Evolutionary conservation across 2,113 vertebrate genomes (phyloP).

Genomic region (Entomyzon cyanotis): DNA sequence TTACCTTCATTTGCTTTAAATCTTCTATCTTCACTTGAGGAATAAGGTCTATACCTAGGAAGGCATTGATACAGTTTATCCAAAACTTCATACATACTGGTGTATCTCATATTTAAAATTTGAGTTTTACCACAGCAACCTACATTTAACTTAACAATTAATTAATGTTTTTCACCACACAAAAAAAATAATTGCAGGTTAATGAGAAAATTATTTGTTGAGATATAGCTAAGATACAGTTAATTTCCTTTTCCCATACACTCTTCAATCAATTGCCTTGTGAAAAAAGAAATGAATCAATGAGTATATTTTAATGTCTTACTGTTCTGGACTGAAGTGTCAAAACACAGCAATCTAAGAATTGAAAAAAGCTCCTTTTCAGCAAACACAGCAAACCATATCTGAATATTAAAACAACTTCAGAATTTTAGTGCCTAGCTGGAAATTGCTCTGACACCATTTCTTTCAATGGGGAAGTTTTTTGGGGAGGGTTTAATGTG

Average conservation of each 20-base stretch:
- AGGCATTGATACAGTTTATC: slow-evolving; percentile 8
- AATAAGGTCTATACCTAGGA: slow-evolving; percentile 85
- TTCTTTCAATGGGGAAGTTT: neutral
- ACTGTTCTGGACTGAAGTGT: neutral
- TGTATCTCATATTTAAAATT: neutral
- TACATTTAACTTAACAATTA: neutral
- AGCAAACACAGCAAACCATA: neutral
- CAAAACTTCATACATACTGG: neutral
- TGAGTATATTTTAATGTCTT: neutral
- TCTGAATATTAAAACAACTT: neutral
- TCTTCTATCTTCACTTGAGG: slow-evolving; percentile 96
- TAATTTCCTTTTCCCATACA: neutral
- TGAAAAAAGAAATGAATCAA: neutral
- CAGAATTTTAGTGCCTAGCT: neutral
- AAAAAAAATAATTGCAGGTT: neutral
- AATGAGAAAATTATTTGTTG: neutral
- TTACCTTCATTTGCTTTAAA: slow-evolving; percentile 98
- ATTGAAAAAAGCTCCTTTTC: neutral
- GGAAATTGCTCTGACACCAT: neutral
- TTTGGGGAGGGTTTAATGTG: neutral
- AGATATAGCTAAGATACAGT: neutral
- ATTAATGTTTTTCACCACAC: neutral
- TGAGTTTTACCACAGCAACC: neutral
- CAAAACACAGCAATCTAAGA: neutral
- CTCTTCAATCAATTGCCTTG: neutral